Evolutionary conservation across 2,113 vertebrate genomes (phyloP), one percentile per base, ranked within the genome.

Genomic region (Opisthocomus hoazin): DNA sequence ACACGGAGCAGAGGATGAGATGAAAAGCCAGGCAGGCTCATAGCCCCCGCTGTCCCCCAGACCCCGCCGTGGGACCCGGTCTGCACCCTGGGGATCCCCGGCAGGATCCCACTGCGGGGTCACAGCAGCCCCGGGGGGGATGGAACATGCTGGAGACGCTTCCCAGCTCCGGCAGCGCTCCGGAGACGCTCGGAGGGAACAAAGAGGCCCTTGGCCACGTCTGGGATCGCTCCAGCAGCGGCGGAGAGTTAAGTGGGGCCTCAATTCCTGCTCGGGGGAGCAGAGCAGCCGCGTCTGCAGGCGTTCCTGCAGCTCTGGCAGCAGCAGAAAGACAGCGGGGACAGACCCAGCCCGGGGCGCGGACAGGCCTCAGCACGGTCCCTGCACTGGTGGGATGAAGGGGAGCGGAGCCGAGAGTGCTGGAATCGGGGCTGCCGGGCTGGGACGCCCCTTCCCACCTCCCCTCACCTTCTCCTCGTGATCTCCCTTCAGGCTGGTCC

Each of bases 401-500:
- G 19, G 41, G 12, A 46, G 37, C 1, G 0, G 66, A 23, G 66
- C n/a, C 4, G 8, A 20, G 50, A 0, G 4, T 7, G 68, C 22
- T 3, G 3, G 60, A 48, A 45, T 1, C 0, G 3, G 32, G 13
- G 43, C 50, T 32, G 10, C 39, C 0, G 1, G 34, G 45, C 16
- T 54, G 73, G 66, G 43, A 46, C 11, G 39, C 1, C 9, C 66
- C 14, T 4, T n/a, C 37, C 56, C 48, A 60, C 17, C 19, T 36
- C 64, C 27, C 37, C 85, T 95, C 94, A 98, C 98, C 98, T 97
- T 97, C 12, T 91, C 61, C 79, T 45, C 70, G 4, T 23, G 84
- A 12, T 98, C 94, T 32, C 89, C 61, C 77, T 97, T 97, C 83
- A 57, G 75, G 22, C 12, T 39, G 46, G 13, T 84, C 74, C 95